Conservation (phyloP, 2,888 invertebrate species). For the Formica aserva region DNA sequence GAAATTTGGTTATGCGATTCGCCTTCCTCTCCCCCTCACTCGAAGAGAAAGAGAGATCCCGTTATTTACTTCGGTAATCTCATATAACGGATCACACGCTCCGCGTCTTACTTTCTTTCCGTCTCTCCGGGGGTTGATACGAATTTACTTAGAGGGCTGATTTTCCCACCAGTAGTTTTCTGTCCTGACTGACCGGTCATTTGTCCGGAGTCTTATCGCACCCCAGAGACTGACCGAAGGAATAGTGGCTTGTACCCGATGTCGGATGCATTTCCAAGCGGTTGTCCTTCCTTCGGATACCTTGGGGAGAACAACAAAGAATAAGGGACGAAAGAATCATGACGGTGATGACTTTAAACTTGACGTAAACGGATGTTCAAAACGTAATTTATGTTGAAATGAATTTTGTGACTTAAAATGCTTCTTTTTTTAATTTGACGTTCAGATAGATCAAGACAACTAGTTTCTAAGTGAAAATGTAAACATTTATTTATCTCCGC, state of each 20-base stretch:
- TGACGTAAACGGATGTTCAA: conserved; percentile 32
- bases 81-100: conserved; percentile 82
- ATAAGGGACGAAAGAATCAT: conserved; percentile 32
- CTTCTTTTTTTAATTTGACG: background rate
- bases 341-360: conserved; percentile 64
- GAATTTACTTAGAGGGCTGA: conserved; percentile 85
- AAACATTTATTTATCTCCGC: conserved; percentile 25
- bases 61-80: conserved; percentile 85
- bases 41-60: conserved; percentile 55
- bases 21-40: conserved; percentile 55
- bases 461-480: conserved; percentile 43
- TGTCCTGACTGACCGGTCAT: conserved; percentile 81
- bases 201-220: conserved; percentile 85
- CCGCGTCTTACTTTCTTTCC: conserved; percentile 58
- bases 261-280: conserved; percentile 72
- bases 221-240: conserved; percentile 80
- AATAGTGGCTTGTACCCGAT: conserved; percentile 68
- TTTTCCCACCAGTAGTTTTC: conserved; percentile 82
- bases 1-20: conserved; percentile 82
- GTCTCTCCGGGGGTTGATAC: conserved; percentile 83
- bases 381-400: conserved; percentile 13
- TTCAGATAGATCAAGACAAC: background rate
- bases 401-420: background rate
- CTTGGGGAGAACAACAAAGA: conserved; percentile 54
- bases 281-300: conserved; percentile 43